A percentile compares a stretch with the other conserved stretches of the same genome.
phyloP scores from a whole-genome alignment of 2,888 invertebrate genomes.

The Rotaria sp. region DNA sequence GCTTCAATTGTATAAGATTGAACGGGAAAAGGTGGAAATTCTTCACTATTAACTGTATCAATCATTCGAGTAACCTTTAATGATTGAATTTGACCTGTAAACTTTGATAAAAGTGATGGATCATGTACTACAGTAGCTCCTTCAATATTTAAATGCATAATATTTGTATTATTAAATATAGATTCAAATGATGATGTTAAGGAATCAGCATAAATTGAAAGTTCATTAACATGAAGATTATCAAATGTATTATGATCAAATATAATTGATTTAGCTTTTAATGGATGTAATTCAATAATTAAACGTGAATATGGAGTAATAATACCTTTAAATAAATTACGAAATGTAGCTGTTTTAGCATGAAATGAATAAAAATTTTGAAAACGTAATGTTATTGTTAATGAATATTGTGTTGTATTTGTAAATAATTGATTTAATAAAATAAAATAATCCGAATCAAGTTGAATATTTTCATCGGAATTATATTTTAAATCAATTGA shows the following conservation, averaged over 20 bases:
- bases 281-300: background rate
- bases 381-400: background rate
- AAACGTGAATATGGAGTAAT: background rate
- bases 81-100: background rate
- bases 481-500: background rate
- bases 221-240: background rate
- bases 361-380: background rate
- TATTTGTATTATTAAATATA: background rate
- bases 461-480: background rate
- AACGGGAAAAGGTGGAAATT: background rate
- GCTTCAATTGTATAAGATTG: background rate
- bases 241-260: background rate
- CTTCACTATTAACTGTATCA: background rate
- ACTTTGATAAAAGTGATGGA: background rate
- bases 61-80: slow-evolving; percentile 12
- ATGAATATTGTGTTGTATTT: background rate
- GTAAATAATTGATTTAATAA: background rate
- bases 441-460: background rate
- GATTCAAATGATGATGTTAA: background rate
- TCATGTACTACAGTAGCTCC: background rate
- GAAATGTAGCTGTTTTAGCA: background rate
- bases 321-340: background rate
- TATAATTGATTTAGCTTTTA: background rate
- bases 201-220: background rate
- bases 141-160: background rate